Conservation (phyloP, 2,888 invertebrate genomes). For the Steinernema scapterisci region DNA sequence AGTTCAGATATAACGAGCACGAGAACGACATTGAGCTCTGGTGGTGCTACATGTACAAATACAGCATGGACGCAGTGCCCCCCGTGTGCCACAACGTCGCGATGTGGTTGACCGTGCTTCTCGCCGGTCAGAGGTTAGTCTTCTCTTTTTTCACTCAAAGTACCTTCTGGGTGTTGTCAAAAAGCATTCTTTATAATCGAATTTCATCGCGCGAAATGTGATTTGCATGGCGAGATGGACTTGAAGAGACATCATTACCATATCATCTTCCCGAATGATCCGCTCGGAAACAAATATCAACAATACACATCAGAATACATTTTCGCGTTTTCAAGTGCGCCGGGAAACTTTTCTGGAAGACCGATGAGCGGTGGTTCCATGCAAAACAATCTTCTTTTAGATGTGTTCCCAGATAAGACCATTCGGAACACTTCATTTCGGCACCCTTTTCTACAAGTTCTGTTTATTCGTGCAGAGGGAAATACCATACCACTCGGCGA, state of each 20-base stretch:
- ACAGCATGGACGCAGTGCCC: conserved; percentile 71
- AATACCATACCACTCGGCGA: conserved; percentile 1
- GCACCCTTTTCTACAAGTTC: not conserved
- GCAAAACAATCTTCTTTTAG: too few species aligned
- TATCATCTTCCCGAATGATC: conserved; percentile 8
- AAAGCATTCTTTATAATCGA: conserved; percentile 22
- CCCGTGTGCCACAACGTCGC: conserved; percentile 88
- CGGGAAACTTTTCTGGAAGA: too few species aligned
- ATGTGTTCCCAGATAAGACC: too few species aligned
- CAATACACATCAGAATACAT: not conserved
- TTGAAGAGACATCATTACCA: conserved; percentile 29
- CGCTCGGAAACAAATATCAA: conserved; percentile 18
- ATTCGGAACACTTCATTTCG: too few species aligned
- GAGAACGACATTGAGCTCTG: conserved; percentile 51
- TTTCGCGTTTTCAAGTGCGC: not conserved
- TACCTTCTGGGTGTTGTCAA: conserved; percentile 8
- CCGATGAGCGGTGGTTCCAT: too few species aligned
- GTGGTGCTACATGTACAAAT: conserved; percentile 67
- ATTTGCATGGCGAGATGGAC: conserved; percentile 1
- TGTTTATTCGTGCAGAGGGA: not conserved
- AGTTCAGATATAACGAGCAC: conserved; percentile 52
- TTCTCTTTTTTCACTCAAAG: not conserved
- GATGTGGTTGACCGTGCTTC: conserved; percentile 87
- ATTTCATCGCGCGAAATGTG: conserved; percentile 29
- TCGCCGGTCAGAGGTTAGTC: conserved; percentile 81